Evolutionary conservation across 2,888 invertebrate genomes (phyloP).

Genomic region (Amphipoea oculea): DNA sequence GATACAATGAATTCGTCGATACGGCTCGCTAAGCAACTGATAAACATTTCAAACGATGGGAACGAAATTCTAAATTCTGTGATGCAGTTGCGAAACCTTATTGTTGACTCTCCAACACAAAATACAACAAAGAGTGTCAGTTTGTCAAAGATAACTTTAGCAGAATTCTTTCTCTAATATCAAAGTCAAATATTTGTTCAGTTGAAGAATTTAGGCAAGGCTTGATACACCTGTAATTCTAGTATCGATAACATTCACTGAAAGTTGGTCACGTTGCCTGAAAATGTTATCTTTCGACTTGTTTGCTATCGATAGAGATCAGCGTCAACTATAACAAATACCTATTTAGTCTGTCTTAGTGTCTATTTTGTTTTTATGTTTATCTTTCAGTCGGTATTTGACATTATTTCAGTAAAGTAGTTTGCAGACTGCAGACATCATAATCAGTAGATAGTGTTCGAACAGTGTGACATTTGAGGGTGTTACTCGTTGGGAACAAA

Average conservation of each 20-base stretch:
- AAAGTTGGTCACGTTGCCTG: slow-evolving; percentile 60
- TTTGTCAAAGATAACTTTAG: slow-evolving; percentile 67
- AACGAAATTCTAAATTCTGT: slow-evolving; percentile 72
- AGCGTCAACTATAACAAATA: slow-evolving; percentile 28
- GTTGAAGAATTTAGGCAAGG: slow-evolving; percentile 67
- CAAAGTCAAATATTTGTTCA: slow-evolving; percentile 73
- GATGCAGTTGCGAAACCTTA: slow-evolving; percentile 76
- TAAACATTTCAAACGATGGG: slow-evolving; percentile 76
- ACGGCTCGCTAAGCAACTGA: slow-evolving; percentile 77
- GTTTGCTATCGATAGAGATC: slow-evolving; percentile 60
- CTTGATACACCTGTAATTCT: slow-evolving; percentile 61
- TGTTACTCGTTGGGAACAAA: too few relatives aligned
- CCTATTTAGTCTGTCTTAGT: slow-evolving; percentile 18
- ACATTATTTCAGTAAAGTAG: slow-evolving; percentile 38
- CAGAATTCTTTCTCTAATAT: slow-evolving; percentile 60
- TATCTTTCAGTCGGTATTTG: slow-evolving; percentile 21
- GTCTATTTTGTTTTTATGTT: slow-evolving; percentile 9
- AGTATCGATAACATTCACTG: slow-evolving; percentile 67
- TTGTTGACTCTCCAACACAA: slow-evolving; percentile 68
- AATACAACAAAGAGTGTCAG: slow-evolving; percentile 68
- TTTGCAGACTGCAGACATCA: slow-evolving; percentile 28
- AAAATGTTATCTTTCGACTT: slow-evolving; percentile 67
- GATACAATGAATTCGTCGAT: slow-evolving; percentile 74
- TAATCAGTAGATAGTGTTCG: slow-evolving; percentile 22
- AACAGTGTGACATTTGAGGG: too few relatives aligned